phyloP scores from a whole-genome alignment of 1,140 invertebrate species.

The Brachionus paranguensis region DNA sequence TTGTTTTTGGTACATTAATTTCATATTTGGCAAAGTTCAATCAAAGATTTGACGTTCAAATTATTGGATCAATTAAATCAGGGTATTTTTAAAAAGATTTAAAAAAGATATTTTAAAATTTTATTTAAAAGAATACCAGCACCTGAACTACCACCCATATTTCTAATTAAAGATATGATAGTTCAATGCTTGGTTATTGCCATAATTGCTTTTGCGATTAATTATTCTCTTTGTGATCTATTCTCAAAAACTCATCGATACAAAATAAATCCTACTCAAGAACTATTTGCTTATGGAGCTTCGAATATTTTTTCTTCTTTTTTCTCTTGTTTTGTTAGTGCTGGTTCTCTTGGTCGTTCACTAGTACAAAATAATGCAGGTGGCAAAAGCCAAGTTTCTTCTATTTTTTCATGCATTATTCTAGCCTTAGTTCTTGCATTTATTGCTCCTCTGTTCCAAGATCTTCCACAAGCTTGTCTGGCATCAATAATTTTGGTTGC shows the following conservation, averaged over 20 bases:
- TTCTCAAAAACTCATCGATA: constrained; percentile 16
- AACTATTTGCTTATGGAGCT: constrained; percentile 59
- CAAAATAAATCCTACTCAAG: constrained; percentile 46
- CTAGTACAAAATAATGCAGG: constrained; percentile 56
- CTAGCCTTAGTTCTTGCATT: constrained; percentile 58
- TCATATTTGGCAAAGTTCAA: constrained; percentile 11
- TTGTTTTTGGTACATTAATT: constrained; percentile 41
- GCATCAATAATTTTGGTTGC: constrained; percentile 59
- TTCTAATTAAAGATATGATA: constrained; percentile 10
- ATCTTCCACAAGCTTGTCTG: constrained; percentile 48
- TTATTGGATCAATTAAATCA: neutral
- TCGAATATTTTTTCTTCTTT: constrained; percentile 57
- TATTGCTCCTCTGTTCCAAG: constrained; percentile 54
- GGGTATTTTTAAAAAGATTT: neutral
- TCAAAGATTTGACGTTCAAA: neutral
- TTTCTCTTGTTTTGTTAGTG: constrained; percentile 58
- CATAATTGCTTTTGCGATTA: constrained; percentile 19
- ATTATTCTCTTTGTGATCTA: constrained; percentile 14
- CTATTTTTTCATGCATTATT: constrained; percentile 43
- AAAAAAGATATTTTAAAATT: neutral
- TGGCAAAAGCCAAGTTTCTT: constrained; percentile 53
- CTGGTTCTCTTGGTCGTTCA: constrained; percentile 58
- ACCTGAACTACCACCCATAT: neutral
- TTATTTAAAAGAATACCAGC: neutral
- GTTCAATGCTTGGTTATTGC: neutral